A percentile compares a stretch with the other conserved stretches of the same genome.
Evolutionary conservation across 2,888 invertebrate species (phyloP).

Genomic region (Julus scanicus): DNA sequence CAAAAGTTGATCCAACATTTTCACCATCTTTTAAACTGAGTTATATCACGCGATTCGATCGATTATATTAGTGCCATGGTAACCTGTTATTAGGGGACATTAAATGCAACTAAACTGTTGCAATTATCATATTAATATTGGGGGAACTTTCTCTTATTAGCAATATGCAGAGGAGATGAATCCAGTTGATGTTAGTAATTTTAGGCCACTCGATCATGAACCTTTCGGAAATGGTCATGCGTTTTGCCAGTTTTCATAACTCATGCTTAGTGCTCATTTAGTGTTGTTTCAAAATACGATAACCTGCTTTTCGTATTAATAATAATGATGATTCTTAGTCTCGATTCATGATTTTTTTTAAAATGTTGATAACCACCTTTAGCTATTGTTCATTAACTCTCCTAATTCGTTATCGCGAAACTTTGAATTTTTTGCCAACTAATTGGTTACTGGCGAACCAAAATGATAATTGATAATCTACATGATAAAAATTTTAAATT

Average conservation of each 20-base stretch:
- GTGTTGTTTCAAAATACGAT: neutral
- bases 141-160: conserved; percentile 30
- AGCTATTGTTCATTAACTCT: no score
- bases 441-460: no score
- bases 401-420: no score
- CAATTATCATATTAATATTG: conserved; percentile 17
- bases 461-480: no score
- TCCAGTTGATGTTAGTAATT: neutral
- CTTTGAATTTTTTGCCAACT: no score
- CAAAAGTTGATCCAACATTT: neutral
- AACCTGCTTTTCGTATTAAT: neutral
- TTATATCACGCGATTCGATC: conserved; percentile 21
- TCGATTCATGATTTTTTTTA: no score
- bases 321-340: no score
- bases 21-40: conserved; percentile 22
- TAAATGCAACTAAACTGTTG: conserved; percentile 28
- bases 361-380: no score
- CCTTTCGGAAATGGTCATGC: conserved; percentile 12
- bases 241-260: neutral
- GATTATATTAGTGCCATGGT: conserved; percentile 33
- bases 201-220: conserved; percentile 15
- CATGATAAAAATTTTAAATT: no score
- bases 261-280: neutral
- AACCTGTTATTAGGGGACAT: conserved; percentile 14
- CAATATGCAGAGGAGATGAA: neutral